Evolutionary conservation across 2,797 vertebrate genomes (phyloP).

Genomic region (Helicolenus hilgendorfi): DNA sequence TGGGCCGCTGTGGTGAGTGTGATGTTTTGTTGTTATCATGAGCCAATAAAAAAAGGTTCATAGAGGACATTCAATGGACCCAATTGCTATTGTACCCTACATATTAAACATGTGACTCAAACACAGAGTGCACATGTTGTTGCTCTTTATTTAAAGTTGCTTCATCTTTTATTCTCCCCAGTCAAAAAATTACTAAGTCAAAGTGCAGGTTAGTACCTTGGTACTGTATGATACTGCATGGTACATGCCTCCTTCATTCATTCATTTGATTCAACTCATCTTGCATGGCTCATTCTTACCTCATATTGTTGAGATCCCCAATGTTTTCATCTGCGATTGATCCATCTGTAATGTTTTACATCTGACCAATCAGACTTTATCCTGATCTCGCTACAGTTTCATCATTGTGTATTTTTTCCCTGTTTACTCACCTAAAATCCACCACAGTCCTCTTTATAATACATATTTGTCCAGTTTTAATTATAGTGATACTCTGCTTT

Average conservation of each 20-base stretch:
- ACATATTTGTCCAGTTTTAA: background rate
- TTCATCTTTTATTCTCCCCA: slow-evolving; percentile 89
- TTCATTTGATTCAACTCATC: slow-evolving; percentile 15
- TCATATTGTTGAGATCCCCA: background rate
- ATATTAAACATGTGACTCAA: background rate
- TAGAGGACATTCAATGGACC: background rate
- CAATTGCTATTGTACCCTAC: background rate
- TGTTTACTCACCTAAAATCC: background rate
- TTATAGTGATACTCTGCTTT: background rate
- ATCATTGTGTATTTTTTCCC: background rate
- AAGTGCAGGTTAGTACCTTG: slow-evolving; percentile 96
- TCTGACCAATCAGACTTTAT: background rate
- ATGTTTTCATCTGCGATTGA: slow-evolving; percentile 8
- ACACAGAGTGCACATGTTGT: background rate
- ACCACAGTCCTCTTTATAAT: background rate
- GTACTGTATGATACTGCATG: slow-evolving; percentile 47
- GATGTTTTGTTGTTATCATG: background rate
- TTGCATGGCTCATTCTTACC: slow-evolving; percentile 48
- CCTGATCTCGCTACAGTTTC: slow-evolving; percentile 8
- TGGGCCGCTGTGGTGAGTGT: slow-evolving; percentile 94
- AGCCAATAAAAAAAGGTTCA: background rate
- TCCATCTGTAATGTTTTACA: slow-evolving; percentile 7
- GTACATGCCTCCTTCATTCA: slow-evolving; percentile 1
- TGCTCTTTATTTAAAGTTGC: slow-evolving; percentile 40
- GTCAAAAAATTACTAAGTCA: slow-evolving; percentile 98